phyloP scores from a whole-genome alignment of 2,113 vertebrate species.

The Lampris megalopsis region DNA sequence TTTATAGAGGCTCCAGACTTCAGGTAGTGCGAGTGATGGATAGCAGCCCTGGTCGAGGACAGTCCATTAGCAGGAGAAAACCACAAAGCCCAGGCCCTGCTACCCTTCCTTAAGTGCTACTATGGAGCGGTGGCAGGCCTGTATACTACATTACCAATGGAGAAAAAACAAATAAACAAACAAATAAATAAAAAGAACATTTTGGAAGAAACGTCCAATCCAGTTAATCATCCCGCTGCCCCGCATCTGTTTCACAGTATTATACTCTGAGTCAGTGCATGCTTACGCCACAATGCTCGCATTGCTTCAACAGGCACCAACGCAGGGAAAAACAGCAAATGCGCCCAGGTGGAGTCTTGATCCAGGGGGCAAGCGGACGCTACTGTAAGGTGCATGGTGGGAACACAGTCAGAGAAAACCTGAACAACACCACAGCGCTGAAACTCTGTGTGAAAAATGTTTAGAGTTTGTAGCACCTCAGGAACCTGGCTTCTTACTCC shows the following conservation, averaged over 20 bases:
- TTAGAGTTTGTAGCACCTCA: too few relatives aligned
- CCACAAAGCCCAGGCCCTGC: conserved; percentile 63
- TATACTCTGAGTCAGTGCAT: conserved; percentile 27
- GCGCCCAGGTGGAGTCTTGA: too few relatives aligned
- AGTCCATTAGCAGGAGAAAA: conserved; percentile 76
- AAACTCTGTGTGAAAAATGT: too few relatives aligned
- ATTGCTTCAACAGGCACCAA: conserved; percentile 31
- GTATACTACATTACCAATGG: conserved; percentile 54
- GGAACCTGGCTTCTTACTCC: too few relatives aligned
- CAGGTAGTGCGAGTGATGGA: conserved; percentile 88
- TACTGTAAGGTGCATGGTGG: conserved; percentile 58
- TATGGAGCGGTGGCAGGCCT: conserved; percentile 52
- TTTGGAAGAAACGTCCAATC: conserved; percentile 59
- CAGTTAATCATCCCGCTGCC: conserved; percentile 47
- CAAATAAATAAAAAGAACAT: conserved; percentile 31
- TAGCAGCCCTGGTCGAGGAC: conserved; percentile 80
- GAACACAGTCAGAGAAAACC: conserved; percentile 53
- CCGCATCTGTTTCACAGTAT: conserved; percentile 44
- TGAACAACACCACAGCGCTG: conserved; percentile 50
- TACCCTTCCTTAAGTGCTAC: conserved; percentile 66
- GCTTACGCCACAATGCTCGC: conserved; percentile 35
- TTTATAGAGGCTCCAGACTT: conserved; percentile 89
- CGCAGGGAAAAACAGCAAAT: conserved; percentile 40
- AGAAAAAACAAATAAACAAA: not conserved
- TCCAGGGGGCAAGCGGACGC: too few relatives aligned